Conservation (phyloP, 2,888 invertebrate species). For the Melipona bicolor region DNA sequence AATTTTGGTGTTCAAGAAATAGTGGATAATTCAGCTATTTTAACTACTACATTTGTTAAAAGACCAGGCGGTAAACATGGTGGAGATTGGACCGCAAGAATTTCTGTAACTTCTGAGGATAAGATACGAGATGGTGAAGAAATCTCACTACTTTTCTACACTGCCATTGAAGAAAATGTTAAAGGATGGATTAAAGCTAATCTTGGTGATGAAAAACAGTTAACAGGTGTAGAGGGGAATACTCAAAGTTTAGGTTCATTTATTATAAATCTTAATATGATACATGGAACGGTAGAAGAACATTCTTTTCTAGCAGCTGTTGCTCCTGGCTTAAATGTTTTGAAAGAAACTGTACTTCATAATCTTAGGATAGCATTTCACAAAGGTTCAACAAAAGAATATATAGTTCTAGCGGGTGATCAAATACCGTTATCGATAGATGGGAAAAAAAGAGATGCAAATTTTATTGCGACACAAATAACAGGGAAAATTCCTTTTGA, state of each 20-base stretch:
- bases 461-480: slow-evolving; percentile 92
- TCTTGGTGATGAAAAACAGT: slow-evolving; percentile 84
- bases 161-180: slow-evolving; percentile 91
- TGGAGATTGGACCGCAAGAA: slow-evolving; percentile 96
- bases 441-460: slow-evolving; percentile 86
- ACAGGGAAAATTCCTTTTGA: slow-evolving; percentile 92
- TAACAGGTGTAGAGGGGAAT: slow-evolving; percentile 89
- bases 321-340: slow-evolving; percentile 88
- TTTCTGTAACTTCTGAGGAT: slow-evolving; percentile 86
- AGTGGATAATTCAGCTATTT: slow-evolving; percentile 90
- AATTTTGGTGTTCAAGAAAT: slow-evolving; percentile 97
- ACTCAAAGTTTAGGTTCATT: slow-evolving; percentile 93
- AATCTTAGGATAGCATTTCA: slow-evolving; percentile 88
- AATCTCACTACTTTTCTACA: slow-evolving; percentile 92
- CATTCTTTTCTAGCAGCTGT: slow-evolving; percentile 91
- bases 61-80: slow-evolving; percentile 91
- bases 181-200: slow-evolving; percentile 86
- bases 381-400: slow-evolving; percentile 85
- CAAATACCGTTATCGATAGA: slow-evolving; percentile 84
- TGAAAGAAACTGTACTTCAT: slow-evolving; percentile 91
- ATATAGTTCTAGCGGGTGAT: slow-evolving; percentile 88
- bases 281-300: slow-evolving; percentile 87
- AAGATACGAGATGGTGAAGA: slow-evolving; percentile 83
- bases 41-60: slow-evolving; percentile 96
- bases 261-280: slow-evolving; percentile 85